Evolutionary conservation across 1,140 invertebrate genomes (phyloP).

Genomic region (Camponotus vicinus): DNA sequence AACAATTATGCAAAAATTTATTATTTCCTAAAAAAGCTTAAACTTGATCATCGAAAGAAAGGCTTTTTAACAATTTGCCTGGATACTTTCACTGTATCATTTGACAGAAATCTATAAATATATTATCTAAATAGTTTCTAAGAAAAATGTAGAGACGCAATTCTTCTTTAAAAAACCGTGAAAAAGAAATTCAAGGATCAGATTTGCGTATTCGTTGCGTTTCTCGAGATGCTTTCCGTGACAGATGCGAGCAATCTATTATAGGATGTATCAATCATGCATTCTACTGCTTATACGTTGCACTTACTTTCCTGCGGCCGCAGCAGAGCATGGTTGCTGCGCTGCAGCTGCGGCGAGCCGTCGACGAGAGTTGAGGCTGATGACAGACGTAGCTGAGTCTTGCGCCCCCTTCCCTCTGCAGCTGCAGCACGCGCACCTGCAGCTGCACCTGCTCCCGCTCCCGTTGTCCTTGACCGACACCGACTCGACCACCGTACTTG

Average conservation of each 20-base stretch:
- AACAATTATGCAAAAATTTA: neutral
- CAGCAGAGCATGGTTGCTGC: slow-evolving; percentile 92
- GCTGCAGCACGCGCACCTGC: slow-evolving; percentile 85
- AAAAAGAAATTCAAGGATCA: too few species aligned
- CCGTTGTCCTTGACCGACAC: slow-evolving; percentile 85
- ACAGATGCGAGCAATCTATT: neutral
- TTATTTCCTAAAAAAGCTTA: neutral
- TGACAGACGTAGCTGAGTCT: slow-evolving; percentile 85
- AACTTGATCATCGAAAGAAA: neutral
- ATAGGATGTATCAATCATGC: neutral
- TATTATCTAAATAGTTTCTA: neutral
- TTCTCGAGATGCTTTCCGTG: neutral
- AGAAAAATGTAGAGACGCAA: neutral
- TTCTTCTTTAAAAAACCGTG: neutral
- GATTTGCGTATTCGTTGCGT: neutral
- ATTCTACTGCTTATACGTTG: neutral
- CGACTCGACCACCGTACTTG: slow-evolving; percentile 87
- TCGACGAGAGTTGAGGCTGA: slow-evolving; percentile 82
- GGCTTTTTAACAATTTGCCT: neutral
- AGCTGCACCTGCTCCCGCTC: slow-evolving; percentile 83
- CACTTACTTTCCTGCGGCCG: slow-evolving; percentile 93
- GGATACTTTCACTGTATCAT: slow-evolving; percentile 10
- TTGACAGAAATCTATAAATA: neutral
- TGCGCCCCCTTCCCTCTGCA: slow-evolving; percentile 83
- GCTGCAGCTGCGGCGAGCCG: slow-evolving; percentile 83